Conservation (phyloP, 2,797 vertebrate species). For the Malacoraja senta region DNA sequence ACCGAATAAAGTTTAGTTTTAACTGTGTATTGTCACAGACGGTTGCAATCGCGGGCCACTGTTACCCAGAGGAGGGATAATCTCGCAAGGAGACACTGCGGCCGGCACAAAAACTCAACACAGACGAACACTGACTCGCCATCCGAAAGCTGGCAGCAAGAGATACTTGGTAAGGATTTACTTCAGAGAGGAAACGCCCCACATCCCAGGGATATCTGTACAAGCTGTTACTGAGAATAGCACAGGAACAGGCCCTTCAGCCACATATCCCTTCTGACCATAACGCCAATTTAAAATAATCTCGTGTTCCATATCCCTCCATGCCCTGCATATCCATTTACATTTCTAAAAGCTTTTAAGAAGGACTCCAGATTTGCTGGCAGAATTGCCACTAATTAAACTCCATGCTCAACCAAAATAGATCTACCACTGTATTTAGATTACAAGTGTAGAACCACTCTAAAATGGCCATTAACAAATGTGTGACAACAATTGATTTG, state of each 20-base stretch:
- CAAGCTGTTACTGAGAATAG: neutral
- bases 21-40: constrained; percentile 45
- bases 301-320: too few relatives aligned
- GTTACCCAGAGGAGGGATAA: constrained; percentile 50
- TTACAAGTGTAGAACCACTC: neutral
- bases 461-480: neutral
- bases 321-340: too few relatives aligned
- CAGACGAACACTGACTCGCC: constrained; percentile 44
- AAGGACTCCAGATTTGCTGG: neutral
- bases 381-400: neutral
- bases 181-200: neutral
- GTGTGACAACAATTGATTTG: constrained; percentile 1
- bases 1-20: neutral
- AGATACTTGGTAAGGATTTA: constrained; percentile 51
- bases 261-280: too few relatives aligned
- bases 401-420: neutral
- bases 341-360: too few relatives aligned
- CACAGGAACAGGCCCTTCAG: too few relatives aligned
- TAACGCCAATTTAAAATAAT: too few relatives aligned
- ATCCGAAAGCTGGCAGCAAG: constrained; percentile 56
- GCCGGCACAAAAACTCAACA: constrained; percentile 41
- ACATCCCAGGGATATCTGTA: neutral
- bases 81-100: constrained; percentile 47
- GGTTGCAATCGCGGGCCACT: constrained; percentile 52
- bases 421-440: neutral